phyloP scores from a whole-genome alignment of 2,888 invertebrate genomes.

The Holacanthella duospinosa region DNA sequence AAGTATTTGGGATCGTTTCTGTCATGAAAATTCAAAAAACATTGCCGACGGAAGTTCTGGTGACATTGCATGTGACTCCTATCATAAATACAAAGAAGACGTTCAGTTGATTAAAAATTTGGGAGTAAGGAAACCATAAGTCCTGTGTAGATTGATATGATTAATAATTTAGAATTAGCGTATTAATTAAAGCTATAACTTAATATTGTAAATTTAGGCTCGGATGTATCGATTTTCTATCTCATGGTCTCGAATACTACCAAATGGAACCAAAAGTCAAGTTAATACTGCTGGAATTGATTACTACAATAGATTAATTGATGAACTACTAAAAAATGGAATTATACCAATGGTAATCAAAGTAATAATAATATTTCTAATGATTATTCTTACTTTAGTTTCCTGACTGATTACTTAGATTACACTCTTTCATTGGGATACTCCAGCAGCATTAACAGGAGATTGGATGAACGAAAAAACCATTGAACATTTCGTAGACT shows the following conservation, averaged over 20 bases:
- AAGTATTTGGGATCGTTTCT: slow-evolving; percentile 48
- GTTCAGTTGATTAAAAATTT: slow-evolving; percentile 40
- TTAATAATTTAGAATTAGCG: too few species aligned
- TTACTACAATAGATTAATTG: slow-evolving; percentile 28
- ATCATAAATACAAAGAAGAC: slow-evolving; percentile 43
- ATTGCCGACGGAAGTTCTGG: slow-evolving; percentile 39
- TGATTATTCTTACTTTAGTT: not conserved
- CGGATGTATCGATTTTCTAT: slow-evolving; percentile 42
- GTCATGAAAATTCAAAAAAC: slow-evolving; percentile 32
- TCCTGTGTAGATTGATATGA: too few species aligned
- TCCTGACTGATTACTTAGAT: too few species aligned
- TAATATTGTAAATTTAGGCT: slow-evolving; percentile 2
- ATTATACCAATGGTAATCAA: slow-evolving; percentile 25
- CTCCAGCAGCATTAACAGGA: not conserved
- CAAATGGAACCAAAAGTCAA: slow-evolving; percentile 38
- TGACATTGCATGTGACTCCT: slow-evolving; percentile 43
- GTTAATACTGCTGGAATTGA: slow-evolving; percentile 23
- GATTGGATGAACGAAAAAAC: slow-evolving; percentile 40
- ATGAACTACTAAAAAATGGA: slow-evolving; percentile 26
- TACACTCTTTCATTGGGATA: slow-evolving; percentile 59
- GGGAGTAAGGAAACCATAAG: not conserved
- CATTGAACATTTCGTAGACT: slow-evolving; percentile 46
- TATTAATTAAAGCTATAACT: not conserved
- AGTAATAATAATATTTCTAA: not conserved
- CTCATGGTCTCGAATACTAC: slow-evolving; percentile 44